Conservation (phyloP, 2,797 vertebrate species). For the Oreonectes daqikongensis region DNA sequence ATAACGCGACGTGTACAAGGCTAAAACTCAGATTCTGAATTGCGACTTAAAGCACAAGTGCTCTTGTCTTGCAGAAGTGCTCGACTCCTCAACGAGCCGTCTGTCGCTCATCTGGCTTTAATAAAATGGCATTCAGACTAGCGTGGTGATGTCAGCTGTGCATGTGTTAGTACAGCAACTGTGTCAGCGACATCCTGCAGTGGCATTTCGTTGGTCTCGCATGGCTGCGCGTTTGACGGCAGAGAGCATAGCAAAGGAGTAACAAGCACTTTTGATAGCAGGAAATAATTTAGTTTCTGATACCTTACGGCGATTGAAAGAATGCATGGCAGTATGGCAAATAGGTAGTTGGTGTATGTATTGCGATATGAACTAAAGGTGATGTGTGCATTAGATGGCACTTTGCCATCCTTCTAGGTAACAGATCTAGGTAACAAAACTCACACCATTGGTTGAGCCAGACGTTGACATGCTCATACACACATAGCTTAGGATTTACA, state of each 20-base stretch:
- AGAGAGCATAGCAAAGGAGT: constrained; percentile 24
- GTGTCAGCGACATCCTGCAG: background rate
- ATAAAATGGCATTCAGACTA: constrained; percentile 16
- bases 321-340: background rate
- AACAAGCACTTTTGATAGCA: constrained; percentile 1
- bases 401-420: no score
- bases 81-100: background rate
- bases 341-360: background rate
- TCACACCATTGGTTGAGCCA: no score
- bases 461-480: no score
- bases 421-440: no score
- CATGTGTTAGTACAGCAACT: background rate
- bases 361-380: background rate
- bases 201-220: constrained; percentile 22
- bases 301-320: background rate
- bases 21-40: constrained; percentile 12
- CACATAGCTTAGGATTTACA: no score
- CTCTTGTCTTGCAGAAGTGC: constrained; percentile 17
- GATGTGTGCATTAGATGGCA: background rate
- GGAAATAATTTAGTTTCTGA: background rate
- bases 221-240: constrained; percentile 18
- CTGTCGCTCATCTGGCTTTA: constrained; percentile 6
- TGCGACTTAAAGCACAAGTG: background rate
- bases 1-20: background rate
- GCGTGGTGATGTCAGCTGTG: constrained; percentile 14